Evolutionary conservation across 2,888 invertebrate genomes (phyloP), one percentile per base, ranked within the genome.

Genomic region (Aricia artaxerxes): DNA sequence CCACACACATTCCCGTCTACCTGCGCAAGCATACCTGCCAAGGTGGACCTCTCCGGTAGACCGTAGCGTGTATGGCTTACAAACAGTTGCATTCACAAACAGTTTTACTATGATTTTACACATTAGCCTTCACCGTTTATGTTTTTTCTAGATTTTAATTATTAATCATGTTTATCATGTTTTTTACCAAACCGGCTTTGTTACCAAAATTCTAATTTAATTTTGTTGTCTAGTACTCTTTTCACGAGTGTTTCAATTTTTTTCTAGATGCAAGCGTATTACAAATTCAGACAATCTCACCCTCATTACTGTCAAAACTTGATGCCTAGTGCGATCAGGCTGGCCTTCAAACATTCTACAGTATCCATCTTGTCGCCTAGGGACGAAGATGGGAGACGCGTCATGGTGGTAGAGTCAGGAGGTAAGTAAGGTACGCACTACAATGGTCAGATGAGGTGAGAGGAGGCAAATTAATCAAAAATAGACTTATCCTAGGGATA

Each of bases 391-490:
- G 97, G 97, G 1, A 93, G 96, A 24, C 95, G 98, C 78, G 92
- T 97, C 60, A 91, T 98, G 87, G 89, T 97, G 5, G 87, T 97
- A 1, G 96, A 97, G 85, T 95, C 95, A 78, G 97, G 97, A 88
- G 95, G 97, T 97, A 87, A 94, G 95, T 69, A 16, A 69, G 35
- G 69, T 38, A 35, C 35, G 35, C 16, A 69, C 16, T 38, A 11
- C 9, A 69, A 38, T 69, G 35, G 13, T 38, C 13, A 16, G 69
- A 69, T 1, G 31, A 64, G 31, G 64, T 24, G 35, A 4, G 44
- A 44, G 31, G 13, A 11, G 44, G 31, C 31, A 9, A 24, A 24
- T 31, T 13, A 57, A 16, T 57, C 16, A 16, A 57, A 16, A 57
- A 4, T 16, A 9, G 9, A 44, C 44, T 44, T 9, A 44, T 44